Evolutionary conservation across 1,140 invertebrate genomes (phyloP).

Genomic region (Lordiphosa collinella): DNA sequence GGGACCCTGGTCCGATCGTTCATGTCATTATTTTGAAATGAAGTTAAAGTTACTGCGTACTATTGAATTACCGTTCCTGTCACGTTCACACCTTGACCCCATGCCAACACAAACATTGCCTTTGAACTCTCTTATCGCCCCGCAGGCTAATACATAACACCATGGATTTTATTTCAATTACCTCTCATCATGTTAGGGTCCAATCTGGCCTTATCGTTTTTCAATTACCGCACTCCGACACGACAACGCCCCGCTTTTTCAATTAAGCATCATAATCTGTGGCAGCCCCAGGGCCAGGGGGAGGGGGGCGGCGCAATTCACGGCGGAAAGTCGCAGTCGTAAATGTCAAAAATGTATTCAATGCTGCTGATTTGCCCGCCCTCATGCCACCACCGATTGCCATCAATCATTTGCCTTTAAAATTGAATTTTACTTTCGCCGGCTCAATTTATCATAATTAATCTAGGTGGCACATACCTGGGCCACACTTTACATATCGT

Average conservation of each 20-base stretch:
- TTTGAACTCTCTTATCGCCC: constrained; percentile 7
- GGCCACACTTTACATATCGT: neutral
- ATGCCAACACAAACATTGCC: constrained; percentile 11
- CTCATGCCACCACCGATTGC: constrained; percentile 31
- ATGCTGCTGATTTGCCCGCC: neutral
- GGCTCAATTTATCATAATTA: constrained; percentile 66
- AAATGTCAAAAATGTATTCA: neutral
- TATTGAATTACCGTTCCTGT: neutral
- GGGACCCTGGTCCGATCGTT: too few relatives aligned
- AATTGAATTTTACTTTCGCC: constrained; percentile 46
- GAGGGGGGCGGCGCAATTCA: constrained; percentile 16
- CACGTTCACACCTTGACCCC: neutral
- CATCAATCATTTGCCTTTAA: constrained; percentile 55
- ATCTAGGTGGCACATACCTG: constrained; percentile 40
- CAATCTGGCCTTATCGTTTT: constrained; percentile 58
- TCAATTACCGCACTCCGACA: constrained; percentile 48
- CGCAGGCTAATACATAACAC: constrained; percentile 10
- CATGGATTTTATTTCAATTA: constrained; percentile 11
- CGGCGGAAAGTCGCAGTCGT: constrained; percentile 38
- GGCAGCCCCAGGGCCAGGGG: neutral
- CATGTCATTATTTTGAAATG: too few relatives aligned
- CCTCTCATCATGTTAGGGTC: constrained; percentile 16
- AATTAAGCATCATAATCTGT: constrained; percentile 64
- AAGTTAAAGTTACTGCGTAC: too few relatives aligned
- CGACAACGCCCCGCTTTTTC: neutral